phyloP scores from a whole-genome alignment of 2,113 vertebrate species.

The Tyto alba region DNA sequence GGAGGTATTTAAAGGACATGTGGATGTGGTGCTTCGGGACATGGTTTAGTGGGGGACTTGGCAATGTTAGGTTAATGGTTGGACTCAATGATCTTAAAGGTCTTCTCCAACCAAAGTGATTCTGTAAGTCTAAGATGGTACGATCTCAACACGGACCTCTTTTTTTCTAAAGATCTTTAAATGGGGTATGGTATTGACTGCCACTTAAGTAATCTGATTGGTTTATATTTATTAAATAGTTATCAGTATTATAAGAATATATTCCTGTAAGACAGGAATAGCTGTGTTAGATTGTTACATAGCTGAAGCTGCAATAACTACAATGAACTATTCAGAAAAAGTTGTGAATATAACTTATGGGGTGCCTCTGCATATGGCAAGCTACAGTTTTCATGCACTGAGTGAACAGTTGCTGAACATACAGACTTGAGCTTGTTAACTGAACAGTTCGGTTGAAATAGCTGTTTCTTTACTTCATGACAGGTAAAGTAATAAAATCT shows the following conservation, averaged over 20 bases:
- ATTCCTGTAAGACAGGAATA: background rate
- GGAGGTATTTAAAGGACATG: background rate
- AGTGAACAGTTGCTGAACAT: background rate
- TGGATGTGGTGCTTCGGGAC: accelerated
- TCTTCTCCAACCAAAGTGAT: background rate
- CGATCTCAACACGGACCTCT: background rate
- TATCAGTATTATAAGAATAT: background rate
- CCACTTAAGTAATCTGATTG: background rate
- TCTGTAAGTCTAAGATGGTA: background rate
- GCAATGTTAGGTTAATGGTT: background rate
- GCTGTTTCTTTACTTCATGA: background rate
- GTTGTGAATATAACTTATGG: background rate
- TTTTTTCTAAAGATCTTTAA: background rate
- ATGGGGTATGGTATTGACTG: background rate
- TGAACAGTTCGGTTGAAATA: background rate
- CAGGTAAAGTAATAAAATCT: background rate
- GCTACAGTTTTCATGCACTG: background rate
- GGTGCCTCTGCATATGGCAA: background rate
- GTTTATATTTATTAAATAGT: background rate
- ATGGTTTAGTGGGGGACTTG: background rate
- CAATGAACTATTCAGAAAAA: background rate
- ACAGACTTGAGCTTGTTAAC: background rate
- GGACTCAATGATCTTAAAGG: accelerated
- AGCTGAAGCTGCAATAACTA: background rate
- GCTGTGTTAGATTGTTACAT: background rate